These are phyloP conservation scores for Thrips palmi DNA, from an alignment of 1,140 invertebrate species.

Conservation along the genomic window DNA sequence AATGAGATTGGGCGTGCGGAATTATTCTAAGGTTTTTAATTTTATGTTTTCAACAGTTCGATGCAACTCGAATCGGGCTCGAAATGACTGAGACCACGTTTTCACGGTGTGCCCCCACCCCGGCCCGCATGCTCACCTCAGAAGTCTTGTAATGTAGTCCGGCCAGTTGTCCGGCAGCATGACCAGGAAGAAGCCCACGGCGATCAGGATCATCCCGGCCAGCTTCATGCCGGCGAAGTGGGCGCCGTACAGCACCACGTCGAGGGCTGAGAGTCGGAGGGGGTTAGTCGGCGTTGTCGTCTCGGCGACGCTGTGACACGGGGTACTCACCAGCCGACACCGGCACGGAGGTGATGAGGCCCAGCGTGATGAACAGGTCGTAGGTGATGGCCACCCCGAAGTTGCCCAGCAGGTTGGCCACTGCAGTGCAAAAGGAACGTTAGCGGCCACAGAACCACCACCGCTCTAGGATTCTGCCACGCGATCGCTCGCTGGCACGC, in stretches of 20 bases:
- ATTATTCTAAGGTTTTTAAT: too few relatives aligned
- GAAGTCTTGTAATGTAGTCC: conserved; percentile 70
- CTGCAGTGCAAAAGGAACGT: conserved; percentile 37
- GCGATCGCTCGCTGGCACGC: too few relatives aligned
- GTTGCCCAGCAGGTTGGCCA: conserved; percentile 76
- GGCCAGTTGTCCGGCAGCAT: conserved; percentile 94
- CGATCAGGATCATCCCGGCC: conserved; percentile 76
- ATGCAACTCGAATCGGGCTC: too few relatives aligned
- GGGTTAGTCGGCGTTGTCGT: too few relatives aligned
- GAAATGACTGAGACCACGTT: too few relatives aligned
- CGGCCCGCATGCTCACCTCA: conserved; percentile 52
- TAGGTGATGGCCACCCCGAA: conserved; percentile 81
- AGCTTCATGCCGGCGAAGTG: conserved; percentile 87
- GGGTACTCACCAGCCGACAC: conserved; percentile 76
- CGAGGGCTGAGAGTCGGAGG: conserved; percentile 69
- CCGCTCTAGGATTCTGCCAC: too few relatives aligned
- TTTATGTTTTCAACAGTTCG: too few relatives aligned
- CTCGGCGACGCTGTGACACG: too few relatives aligned
- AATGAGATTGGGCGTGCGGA: too few relatives aligned
- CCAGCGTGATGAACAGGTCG: conserved; percentile 80
- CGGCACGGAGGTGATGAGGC: conserved; percentile 77
- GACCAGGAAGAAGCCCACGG: conserved; percentile 78
- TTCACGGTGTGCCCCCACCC: too few relatives aligned
- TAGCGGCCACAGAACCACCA: too few relatives aligned
- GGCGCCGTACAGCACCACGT: conserved; percentile 65